Evolutionary conservation across 2,113 vertebrate genomes (phyloP).

Genomic region (Lepus americanus): DNA sequence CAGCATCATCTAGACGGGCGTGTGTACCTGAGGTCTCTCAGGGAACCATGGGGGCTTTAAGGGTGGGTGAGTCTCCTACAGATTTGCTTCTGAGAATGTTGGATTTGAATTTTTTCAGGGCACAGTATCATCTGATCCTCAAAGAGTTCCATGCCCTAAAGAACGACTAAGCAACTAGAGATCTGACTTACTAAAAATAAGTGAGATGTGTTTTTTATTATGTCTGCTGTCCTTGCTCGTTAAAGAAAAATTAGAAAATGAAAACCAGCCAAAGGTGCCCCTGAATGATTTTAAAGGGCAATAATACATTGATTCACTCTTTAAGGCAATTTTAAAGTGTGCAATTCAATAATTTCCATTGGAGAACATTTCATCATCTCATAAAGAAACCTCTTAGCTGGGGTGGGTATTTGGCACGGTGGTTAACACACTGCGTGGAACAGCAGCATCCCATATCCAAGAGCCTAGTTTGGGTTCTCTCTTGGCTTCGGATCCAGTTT

Average conservation of each 20-base stretch:
- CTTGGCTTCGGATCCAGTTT: too few relatives aligned
- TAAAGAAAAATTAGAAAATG: conserved; percentile 60
- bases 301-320: not conserved
- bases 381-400: not conserved
- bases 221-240: conserved; percentile 24
- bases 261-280: not conserved
- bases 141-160: conserved; percentile 40
- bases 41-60: not conserved
- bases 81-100: not conserved
- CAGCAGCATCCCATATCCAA: too few relatives aligned
- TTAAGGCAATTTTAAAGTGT: not conserved
- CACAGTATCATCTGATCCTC: not conserved
- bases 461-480: too few relatives aligned
- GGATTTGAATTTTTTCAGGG: conserved; percentile 7
- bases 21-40: not conserved
- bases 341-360: not conserved
- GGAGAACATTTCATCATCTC: not conserved
- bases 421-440: too few relatives aligned
- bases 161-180: conserved; percentile 7
- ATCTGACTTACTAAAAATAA: conserved; percentile 42
- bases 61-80: not conserved
- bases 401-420: too few relatives aligned
- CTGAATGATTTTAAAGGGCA: conserved; percentile 15
- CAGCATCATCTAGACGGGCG: not conserved
- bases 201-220: not conserved